Conservation (phyloP, 1,140 invertebrate species). For the Cherax quadricarinatus region DNA sequence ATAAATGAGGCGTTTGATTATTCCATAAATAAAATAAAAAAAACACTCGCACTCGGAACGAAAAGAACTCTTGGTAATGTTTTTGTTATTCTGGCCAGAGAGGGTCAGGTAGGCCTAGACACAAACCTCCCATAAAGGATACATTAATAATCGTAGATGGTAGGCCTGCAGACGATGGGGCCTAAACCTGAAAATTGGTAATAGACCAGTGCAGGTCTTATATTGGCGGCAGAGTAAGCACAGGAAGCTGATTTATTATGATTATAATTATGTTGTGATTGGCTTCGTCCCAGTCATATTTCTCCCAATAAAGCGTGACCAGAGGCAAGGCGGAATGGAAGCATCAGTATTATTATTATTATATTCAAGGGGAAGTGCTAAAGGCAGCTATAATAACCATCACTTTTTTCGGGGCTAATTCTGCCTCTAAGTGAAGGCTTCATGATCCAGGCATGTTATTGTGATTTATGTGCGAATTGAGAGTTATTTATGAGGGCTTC, state of each 20-base stretch:
- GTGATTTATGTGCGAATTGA: neutral
- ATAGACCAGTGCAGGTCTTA: conserved; percentile 44
- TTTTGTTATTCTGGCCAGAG: neutral
- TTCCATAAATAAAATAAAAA: neutral
- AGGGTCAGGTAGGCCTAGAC: conserved; percentile 27
- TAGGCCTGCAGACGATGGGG: conserved; percentile 38
- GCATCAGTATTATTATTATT: neutral
- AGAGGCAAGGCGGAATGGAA: neutral
- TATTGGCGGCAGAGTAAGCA: conserved; percentile 32
- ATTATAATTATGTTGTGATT: conserved; percentile 60
- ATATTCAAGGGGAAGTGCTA: neutral
- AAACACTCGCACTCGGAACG: neutral
- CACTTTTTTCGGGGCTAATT: neutral
- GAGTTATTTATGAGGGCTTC: neutral
- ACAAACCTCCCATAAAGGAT: conserved; percentile 15
- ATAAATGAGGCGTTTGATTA: neutral
- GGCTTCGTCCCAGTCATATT: conserved; percentile 4
- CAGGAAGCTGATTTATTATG: conserved; percentile 39
- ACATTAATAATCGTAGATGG: conserved; percentile 47
- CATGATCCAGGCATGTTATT: conserved; percentile 12
- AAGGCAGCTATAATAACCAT: neutral
- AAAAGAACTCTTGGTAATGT: neutral
- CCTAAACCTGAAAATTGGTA: conserved; percentile 50
- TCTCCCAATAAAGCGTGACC: neutral
- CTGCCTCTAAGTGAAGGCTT: conserved; percentile 22